Evolutionary conservation across 2,888 invertebrate species (phyloP), one percentile per base, ranked within the genome.

Genomic region (Spicauda simplicius): DNA sequence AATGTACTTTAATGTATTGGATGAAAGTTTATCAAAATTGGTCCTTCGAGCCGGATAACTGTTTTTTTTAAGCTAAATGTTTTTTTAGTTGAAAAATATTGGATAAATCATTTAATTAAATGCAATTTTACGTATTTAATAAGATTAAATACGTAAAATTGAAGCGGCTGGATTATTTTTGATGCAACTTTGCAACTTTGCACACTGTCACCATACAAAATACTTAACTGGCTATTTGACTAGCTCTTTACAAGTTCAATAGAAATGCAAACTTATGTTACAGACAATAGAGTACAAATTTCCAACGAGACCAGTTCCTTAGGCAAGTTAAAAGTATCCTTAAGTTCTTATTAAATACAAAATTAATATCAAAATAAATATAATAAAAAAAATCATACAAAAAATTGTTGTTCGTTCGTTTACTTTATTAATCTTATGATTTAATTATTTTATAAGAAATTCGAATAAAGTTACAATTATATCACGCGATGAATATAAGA

Each of bases 21-120:
- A 16, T 48, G 48, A 50, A 50, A 16, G 3, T n/a, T 50, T 58
- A 58, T 58, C 57, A 57, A 58, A 55, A 61, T 64, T 64, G 64
- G 64, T 64, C 64, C 57, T 64, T 64, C 57, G 64, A 58, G 64
- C 64, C 57, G 58, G 52, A 53, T 61, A n/a, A 50, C n/a, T 8
- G 60, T 4, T 16, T 48, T n/a, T 16, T 16, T 33, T 4, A 25
- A 25, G 25, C 5, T 25, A 25, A 25, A 25, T 25, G 25, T 25
- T 25, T 25, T 25, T 25, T 25, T n/a, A n/a, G n/a, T n/a, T n/a
- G 25, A 25, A 5, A 5, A 25, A 5, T 25, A 25, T 25, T 25
- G 2, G 25, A 5, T 2, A 25, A 5, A 25, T 25, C 5, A 25
- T 25, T 25, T 4, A 25, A 25, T 25, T 25, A n/a, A n/a, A n/a